Evolutionary conservation across 1,140 invertebrate genomes (phyloP), one percentile per base, ranked within the genome.

Genomic region (Drosophila miranda): DNA sequence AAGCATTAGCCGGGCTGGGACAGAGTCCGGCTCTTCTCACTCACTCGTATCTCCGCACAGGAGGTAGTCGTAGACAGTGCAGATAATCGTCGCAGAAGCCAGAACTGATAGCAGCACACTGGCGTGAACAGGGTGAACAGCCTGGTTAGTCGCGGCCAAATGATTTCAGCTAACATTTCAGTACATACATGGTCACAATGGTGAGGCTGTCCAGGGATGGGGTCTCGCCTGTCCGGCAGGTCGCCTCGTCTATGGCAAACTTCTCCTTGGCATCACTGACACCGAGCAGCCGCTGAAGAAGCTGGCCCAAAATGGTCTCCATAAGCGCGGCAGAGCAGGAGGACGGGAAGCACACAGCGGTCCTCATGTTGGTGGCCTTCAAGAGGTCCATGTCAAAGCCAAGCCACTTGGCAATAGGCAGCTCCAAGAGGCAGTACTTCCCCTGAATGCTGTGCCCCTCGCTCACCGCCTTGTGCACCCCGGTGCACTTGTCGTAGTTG

Each of bases 401-500:
- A n/a, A 58, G n/a, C 42, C 54, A 45, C 21, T 48, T 61, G 26
- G 14, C 44, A 0, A 84, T 0, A 0, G 75, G 19, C 4, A 76
- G 28, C 1, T 64, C 38, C 14, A 80, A 6, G 2, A 73, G 14
- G 23, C 83, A 87, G 48, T 87, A 87, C 43, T 87, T 82, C 6
- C 82, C 83, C 1, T 51, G 45, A 16, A 86, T 43, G 6, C 9
- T 11, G 0, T 61, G 61, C 0, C 51, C 14, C 0, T 50, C 6
- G 8, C 16, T 26, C 21, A 43, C 7, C 7, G 16, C 6, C 2
- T 72, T 52, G 2, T 79, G 38, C 6, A 79, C 43, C 1, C 44
- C 7, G 0, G 87, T 5, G 46, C 87, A 89, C 59, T 89, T 46
- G 14, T 83, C 81, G 26, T 50, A 89, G 60, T 89, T 79, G 7